Evolutionary conservation across 2,888 invertebrate genomes (phyloP), one percentile per base, ranked within the genome.

Genomic region (Petrolisthes cinctipes): DNA sequence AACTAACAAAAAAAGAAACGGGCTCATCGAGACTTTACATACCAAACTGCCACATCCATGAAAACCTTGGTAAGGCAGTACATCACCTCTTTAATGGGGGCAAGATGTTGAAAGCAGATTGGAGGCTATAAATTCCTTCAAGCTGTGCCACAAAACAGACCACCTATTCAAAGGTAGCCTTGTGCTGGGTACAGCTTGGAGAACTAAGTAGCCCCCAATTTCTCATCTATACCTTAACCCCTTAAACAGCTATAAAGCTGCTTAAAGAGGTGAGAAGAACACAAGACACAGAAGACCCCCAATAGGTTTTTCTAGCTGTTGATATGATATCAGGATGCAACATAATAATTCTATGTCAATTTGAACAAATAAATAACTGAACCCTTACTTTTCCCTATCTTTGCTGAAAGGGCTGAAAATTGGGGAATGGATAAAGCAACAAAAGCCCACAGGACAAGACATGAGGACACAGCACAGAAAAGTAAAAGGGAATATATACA

Each of bases 341-440:
- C 87, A 88, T 78, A 82, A 86, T 75, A 83, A 68, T 37, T 88
- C 83, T 86, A 86, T 20, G 51, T 76, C 66, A 68, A 66, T 53
- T 82, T 78, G 75, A 61, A 86, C 73, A 81, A 82, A 83, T 37
- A 75, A 86, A 83, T 86, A 82, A 86, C 51, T 82, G 75, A 82
- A 83, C 82, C 87, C 84, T 84, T 88, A 75, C 83, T 84, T 56
- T 82, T 86, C 66, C 81, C 83, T 84, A 88, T 84, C 75, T 83
- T 88, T 86, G 86, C 89, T 89, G 89, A 89, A 89, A 89, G 89
- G 89, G 89, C 86, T 89, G 89, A 89, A 89, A 89, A 89, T 84
- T 89, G 83, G 89, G 85, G 83, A 86, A 86, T 89, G 83, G 83
- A 85, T 81, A 89, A 88, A 89, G 89, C 86, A 37, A 37, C 37